phyloP scores from a whole-genome alignment of 2,113 vertebrate species.

The Triplophysa tibetana region DNA sequence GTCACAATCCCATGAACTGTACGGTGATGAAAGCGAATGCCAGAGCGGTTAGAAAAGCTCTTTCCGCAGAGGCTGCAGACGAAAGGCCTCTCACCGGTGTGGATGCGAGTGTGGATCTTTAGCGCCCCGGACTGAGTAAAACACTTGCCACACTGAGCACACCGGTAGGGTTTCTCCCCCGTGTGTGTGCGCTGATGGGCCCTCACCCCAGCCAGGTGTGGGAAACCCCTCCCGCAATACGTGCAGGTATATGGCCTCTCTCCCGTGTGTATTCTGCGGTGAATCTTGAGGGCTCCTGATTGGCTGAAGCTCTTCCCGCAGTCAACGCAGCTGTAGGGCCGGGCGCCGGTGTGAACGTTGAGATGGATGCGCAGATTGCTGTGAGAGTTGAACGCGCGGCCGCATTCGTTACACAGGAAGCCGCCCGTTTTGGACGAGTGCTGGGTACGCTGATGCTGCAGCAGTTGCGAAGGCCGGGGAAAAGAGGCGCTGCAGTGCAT shows the following conservation, averaged over 20 bases:
- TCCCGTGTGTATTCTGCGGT: conserved; percentile 76
- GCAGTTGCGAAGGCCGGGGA: conserved; percentile 72
- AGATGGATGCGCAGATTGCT: conserved; percentile 81
- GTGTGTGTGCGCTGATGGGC: conserved; percentile 79
- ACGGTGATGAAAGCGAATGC: conserved; percentile 77
- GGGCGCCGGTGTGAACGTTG: conserved; percentile 77
- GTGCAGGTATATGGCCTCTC: conserved; percentile 70
- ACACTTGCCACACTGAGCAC: conserved; percentile 79
- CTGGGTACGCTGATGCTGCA: conserved; percentile 76
- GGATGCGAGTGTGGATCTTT: conserved; percentile 75
- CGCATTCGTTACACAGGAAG: conserved; percentile 77
- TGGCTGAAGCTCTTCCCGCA: conserved; percentile 81
- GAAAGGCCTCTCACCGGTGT: conserved; percentile 76
- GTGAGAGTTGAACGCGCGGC: conserved; percentile 77
- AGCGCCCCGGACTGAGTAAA: conserved; percentile 80
- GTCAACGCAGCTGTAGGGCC: conserved; percentile 78
- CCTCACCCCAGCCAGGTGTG: conserved; percentile 75
- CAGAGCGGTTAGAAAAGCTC: conserved; percentile 77
- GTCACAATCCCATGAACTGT: conserved; percentile 70
- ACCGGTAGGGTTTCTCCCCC: conserved; percentile 79
- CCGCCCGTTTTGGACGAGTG: conserved; percentile 67
- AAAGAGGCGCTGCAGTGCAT: conserved; percentile 77
- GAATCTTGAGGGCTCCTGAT: conserved; percentile 79
- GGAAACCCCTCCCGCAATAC: conserved; percentile 73
- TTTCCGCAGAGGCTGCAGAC: conserved; percentile 75